phyloP scores from a whole-genome alignment of 1,140 invertebrate species.

The Antheraea mylitta region DNA sequence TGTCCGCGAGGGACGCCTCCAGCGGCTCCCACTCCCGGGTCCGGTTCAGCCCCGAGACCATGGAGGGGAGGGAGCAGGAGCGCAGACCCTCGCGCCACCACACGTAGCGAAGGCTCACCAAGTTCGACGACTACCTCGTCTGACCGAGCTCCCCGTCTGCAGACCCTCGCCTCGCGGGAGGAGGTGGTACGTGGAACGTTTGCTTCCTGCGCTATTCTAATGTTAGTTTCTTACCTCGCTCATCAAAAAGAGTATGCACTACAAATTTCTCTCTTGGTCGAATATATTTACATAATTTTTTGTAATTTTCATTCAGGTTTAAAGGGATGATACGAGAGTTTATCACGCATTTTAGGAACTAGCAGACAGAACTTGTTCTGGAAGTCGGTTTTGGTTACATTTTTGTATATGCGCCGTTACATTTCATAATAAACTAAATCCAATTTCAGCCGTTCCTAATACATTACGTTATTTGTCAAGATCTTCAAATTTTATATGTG shows the following conservation, averaged over 20 bases:
- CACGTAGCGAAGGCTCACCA: constrained; percentile 73
- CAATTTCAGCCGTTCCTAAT: too few relatives aligned
- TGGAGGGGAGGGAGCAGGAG: constrained; percentile 57
- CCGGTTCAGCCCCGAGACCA: constrained; percentile 88
- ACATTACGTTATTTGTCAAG: too few relatives aligned
- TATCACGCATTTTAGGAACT: background rate
- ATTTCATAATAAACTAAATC: too few relatives aligned
- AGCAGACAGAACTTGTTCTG: background rate
- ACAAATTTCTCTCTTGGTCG: too few relatives aligned
- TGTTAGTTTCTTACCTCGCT: too few relatives aligned
- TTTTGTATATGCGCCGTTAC: too few relatives aligned
- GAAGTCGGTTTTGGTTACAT: background rate
- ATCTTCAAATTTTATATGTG: too few relatives aligned
- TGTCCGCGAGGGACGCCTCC: constrained; percentile 88
- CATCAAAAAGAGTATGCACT: too few relatives aligned
- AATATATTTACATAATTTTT: too few relatives aligned
- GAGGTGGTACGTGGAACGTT: constrained; percentile 43
- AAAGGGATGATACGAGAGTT: background rate
- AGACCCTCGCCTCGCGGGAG: too few relatives aligned
- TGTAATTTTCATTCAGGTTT: background rate
- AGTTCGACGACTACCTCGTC: constrained; percentile 77
- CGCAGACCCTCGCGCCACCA: constrained; percentile 50
- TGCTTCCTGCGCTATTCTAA: too few relatives aligned
- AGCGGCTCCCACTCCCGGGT: constrained; percentile 83
- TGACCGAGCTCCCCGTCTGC: constrained; percentile 30